These are phyloP conservation scores for Urocitellus parryii DNA, from an alignment of 2,113 vertebrate genomes.

Conservation along the genomic window DNA sequence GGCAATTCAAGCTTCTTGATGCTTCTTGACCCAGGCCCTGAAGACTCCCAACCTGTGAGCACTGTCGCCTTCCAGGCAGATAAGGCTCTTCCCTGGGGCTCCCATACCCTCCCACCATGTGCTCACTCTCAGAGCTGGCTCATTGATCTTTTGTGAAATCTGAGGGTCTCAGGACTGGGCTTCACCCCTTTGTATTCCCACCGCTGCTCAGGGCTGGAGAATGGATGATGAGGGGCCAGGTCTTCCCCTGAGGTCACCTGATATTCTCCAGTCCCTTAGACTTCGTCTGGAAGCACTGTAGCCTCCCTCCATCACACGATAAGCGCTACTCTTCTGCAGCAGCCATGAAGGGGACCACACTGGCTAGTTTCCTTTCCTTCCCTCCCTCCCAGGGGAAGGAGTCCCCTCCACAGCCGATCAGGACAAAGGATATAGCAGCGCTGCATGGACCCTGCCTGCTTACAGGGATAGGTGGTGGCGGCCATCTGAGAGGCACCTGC, in stretches of 20 bases:
- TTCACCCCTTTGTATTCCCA: neutral
- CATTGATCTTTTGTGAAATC: neutral
- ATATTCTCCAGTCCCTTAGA: no score
- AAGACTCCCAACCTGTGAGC: neutral
- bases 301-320: accelerated
- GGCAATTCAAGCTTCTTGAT: neutral
- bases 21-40: neutral
- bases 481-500: neutral
- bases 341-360: neutral
- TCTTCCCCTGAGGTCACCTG: neutral
- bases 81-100: neutral
- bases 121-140: neutral
- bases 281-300: neutral
- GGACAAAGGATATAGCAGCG: accelerated
- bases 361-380: neutral
- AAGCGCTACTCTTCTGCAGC: neutral
- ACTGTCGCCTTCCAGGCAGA: neutral
- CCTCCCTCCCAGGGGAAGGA: neutral
- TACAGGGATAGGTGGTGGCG: accelerated
- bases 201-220: neutral
- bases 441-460: neutral
- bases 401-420: accelerated
- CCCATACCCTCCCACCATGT: accelerated
- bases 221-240: neutral
- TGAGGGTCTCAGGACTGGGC: neutral